Percentiles rank a stretch among this genome's conserved stretches.
Conservation (phyloP, 2,113 vertebrate genomes). For the Mungos mungo region DNA sequence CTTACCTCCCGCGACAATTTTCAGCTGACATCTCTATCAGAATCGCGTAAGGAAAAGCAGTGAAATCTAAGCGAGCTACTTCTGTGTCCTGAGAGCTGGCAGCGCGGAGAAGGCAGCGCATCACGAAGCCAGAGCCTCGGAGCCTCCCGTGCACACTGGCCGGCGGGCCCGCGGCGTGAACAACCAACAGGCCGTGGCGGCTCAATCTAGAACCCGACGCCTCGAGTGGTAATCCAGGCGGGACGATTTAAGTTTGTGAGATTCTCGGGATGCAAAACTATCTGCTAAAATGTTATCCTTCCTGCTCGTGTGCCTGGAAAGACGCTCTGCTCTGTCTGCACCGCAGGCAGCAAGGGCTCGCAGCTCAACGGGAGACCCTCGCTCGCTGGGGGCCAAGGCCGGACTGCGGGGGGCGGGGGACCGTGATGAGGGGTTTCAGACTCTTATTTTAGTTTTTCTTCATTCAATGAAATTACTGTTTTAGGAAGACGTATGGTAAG, state of each 20-base stretch:
- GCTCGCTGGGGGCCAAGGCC: neutral
- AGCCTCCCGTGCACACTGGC: rapidly evolving
- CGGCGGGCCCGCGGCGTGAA: neutral
- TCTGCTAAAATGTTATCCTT: neutral
- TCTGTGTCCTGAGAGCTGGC: neutral
- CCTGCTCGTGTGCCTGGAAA: neutral
- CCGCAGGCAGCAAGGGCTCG: no score
- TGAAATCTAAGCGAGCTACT: rapidly evolving
- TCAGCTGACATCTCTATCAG: neutral
- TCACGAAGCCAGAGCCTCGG: neutral
- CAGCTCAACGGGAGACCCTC: neutral
- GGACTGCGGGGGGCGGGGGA: neutral
- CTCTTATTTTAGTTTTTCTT: neutral
- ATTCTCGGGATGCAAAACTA: neutral
- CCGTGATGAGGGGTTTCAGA: neutral
- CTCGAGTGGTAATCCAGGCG: neutral
- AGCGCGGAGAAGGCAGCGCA: neutral
- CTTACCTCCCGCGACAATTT: neutral
- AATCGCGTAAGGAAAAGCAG: neutral
- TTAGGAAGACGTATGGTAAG: conserved; percentile 26
- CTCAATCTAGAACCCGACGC: neutral
- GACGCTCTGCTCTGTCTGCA: neutral
- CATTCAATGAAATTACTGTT: conserved; percentile 10
- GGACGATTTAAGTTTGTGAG: neutral
- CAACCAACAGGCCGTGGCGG: rapidly evolving